phyloP scores from a whole-genome alignment of 2,113 vertebrate species.

The Cyphomyrus plagiostoma region DNA sequence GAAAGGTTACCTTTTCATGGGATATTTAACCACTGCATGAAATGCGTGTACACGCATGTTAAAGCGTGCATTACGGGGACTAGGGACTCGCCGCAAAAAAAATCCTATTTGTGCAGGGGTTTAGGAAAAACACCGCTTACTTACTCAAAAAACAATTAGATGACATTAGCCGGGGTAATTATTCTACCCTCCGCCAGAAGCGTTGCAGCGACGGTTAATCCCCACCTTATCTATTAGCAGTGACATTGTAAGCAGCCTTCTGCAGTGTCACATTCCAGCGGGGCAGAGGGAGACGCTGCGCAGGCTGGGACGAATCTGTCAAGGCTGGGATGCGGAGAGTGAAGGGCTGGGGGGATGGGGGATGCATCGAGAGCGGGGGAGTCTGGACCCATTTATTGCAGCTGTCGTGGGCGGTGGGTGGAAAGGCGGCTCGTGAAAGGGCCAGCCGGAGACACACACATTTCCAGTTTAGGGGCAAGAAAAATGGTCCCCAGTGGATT shows the following conservation, averaged over 20 bases:
- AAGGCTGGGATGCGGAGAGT: constrained; percentile 58
- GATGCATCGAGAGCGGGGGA: constrained; percentile 47
- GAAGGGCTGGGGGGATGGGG: constrained; percentile 38
- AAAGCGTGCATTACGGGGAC: background rate
- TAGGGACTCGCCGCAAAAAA: background rate
- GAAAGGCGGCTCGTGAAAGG: constrained; percentile 13
- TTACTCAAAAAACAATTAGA: constrained; percentile 52
- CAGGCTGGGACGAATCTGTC: constrained; percentile 62
- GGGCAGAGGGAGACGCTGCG: constrained; percentile 29
- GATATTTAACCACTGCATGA: background rate
- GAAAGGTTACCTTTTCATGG: background rate
- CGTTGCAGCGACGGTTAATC: constrained; percentile 42
- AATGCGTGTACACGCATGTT: background rate
- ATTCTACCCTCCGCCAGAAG: constrained; percentile 33
- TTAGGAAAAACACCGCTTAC: constrained; percentile 27
- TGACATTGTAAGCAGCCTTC: constrained; percentile 39
- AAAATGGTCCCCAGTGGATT: constrained; percentile 41
- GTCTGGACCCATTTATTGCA: constrained; percentile 47
- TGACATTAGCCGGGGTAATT: constrained; percentile 48
- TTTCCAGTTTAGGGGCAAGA: constrained; percentile 19
- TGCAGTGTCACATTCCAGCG: constrained; percentile 15
- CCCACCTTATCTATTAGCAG: constrained; percentile 46
- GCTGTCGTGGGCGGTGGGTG: constrained; percentile 42
- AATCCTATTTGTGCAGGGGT: constrained; percentile 17
- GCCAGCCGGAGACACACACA: constrained; percentile 15